Evolutionary conservation across 2,113 vertebrate genomes (phyloP).

Genomic region (Beaufortia kweichowensis): DNA sequence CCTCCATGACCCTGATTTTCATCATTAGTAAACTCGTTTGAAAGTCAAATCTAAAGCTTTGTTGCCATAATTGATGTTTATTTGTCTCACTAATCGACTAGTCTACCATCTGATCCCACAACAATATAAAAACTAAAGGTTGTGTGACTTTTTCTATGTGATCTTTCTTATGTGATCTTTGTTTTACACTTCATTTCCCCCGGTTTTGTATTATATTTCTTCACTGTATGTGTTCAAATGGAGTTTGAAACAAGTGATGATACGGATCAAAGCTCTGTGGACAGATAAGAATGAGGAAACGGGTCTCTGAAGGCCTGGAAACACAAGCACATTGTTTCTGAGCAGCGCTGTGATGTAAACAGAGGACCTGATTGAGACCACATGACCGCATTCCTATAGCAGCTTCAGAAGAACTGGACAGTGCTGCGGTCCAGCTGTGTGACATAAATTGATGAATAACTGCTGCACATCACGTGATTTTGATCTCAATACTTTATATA

Average conservation of each 20-base stretch:
- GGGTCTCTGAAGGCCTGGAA: constrained; percentile 17
- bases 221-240: constrained; percentile 8
- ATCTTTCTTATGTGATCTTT: too few species aligned
- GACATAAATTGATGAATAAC: background rate
- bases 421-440: background rate
- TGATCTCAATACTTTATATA: too few species aligned
- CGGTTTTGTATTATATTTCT: background rate
- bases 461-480: background rate
- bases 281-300: constrained; percentile 20
- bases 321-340: constrained; percentile 52
- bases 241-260: constrained; percentile 15
- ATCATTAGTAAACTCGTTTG: constrained; percentile 10
- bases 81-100: constrained; percentile 3
- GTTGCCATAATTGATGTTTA: constrained; percentile 22
- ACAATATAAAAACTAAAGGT: too few species aligned
- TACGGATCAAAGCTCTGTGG: background rate
- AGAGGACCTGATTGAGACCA: constrained; percentile 44
- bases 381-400: constrained; percentile 53
- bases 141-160: too few species aligned
- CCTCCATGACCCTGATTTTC: background rate
- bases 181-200: background rate
- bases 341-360: constrained; percentile 50
- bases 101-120: too few species aligned
- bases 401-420: constrained; percentile 25
- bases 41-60: background rate